Percentiles rank a stretch among this genome's conserved stretches.
These are phyloP conservation scores for Cacoxenus indagator DNA, from an alignment of 2,888 invertebrate species.

Conservation along the genomic window DNA sequence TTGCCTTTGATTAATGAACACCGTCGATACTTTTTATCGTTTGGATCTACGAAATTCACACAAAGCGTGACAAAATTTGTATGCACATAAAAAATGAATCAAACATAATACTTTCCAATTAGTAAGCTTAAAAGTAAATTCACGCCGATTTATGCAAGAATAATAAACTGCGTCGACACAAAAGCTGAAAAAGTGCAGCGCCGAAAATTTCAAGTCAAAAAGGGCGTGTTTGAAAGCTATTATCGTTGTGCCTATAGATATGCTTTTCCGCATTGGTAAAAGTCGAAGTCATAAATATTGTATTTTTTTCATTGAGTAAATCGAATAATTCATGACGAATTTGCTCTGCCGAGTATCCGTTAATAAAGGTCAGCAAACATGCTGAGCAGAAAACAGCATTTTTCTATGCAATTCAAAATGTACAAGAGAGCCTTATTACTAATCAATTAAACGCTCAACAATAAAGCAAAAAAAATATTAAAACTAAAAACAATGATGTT, in stretches of 20 bases:
- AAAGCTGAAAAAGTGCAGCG: slow-evolving; percentile 27
- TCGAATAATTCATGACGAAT: slow-evolving; percentile 58
- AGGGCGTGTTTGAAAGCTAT: slow-evolving; percentile 39
- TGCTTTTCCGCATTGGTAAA: slow-evolving; percentile 33
- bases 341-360: slow-evolving; percentile 57
- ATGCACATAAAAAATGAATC: not conserved
- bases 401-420: slow-evolving; percentile 24
- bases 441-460: slow-evolving; percentile 61
- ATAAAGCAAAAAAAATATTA: slow-evolving; percentile 38
- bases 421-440: slow-evolving; percentile 48
- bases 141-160: slow-evolving; percentile 9
- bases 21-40: too few relatives aligned
- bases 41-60: not conserved
- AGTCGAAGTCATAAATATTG: slow-evolving; percentile 29
- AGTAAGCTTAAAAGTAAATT: slow-evolving; percentile 13
- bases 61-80: not conserved
- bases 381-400: slow-evolving; percentile 22
- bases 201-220: slow-evolving; percentile 15
- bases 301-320: slow-evolving; percentile 24
- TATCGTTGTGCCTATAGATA: not conserved
- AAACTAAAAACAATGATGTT: not conserved
- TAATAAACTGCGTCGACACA: slow-evolving; percentile 1
- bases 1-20: too few relatives aligned
- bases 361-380: slow-evolving; percentile 47
- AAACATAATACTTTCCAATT: slow-evolving; percentile 8